Base-by-base conservation (phyloP, 2,888 invertebrate species). In the Patella caerulea region DNA sequence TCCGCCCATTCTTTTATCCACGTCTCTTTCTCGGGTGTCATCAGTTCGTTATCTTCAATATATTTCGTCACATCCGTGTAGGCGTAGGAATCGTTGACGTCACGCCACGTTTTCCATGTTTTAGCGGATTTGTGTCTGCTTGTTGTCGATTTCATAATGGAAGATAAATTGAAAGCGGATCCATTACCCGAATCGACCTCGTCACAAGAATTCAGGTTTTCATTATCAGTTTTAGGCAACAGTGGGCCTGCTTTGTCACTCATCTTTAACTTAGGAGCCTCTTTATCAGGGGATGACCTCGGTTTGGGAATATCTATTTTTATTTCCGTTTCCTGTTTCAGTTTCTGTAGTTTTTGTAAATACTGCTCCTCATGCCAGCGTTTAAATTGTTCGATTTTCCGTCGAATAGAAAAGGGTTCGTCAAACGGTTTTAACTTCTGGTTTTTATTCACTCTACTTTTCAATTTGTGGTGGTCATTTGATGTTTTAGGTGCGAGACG, bases 31-130 rank as follows among this genome's bases (percentile, higher is more conserved):
- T 89, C 89, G 1, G 82, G 81, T 9, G 85, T 84, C 88, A 90
- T 88, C 34, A 90, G 81, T 65, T 90, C 90, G 80, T 90, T 90
- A 65, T 90, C 90, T 52, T 86, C 82, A 17, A 90, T 90, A 78
- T 90, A 90, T 78, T 88, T 86, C 70, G 84, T 84, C 4, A 90
- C 90, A 83, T 90, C 87, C 72, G 82, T 86, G 80, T 90, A 90
- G 12, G 90, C 90, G 82, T 89, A 87, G 4, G 89, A 89, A 24
- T 88, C 87, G 79, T 90, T 90, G 29, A 86, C 84, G 77, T 87
- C 86, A 73, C 90, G 83, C 88, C 88, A 90, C 17, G 88, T 88
- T 79, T 82, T 84, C 87, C 89, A 89, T 19, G 88, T 88, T 72
- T 83, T 82, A 17, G 85, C 84, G 0, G 85, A 85, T 70, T 78